Evolutionary conservation across 2,888 invertebrate genomes (phyloP), one percentile per base, ranked within the genome.

Genomic region (Pyralis farinalis): DNA sequence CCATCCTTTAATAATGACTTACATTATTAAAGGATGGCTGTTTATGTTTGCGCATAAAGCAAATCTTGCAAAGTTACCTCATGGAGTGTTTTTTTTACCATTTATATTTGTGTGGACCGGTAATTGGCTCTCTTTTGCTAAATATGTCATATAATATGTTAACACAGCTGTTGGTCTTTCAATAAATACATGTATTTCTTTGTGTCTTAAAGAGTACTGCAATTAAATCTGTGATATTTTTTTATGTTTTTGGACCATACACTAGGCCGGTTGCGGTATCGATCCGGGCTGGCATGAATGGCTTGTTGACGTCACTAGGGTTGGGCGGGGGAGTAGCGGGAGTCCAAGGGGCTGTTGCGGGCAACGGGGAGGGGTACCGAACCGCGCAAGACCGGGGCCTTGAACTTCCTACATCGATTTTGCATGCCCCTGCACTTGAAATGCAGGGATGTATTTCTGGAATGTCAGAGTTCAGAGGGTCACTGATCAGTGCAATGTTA

Each of bases 281-380:
- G 69, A 73, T 40, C 70, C 47, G 43, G 48, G 57, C 53, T 52
- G 55, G 60, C 66, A 74, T 75, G 73, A 74, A 73, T 72, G 74
- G 71, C 49, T 42, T 36, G 36, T 56, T 73, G 70, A 75, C 74
- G 74, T 75, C 74, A 75, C 58, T 43, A 42, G 46, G 45, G 42
- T 34, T 34, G 40, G 37, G 21, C 37, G 34, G 38, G 37, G 22
- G 33, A 20, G 30, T 37, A 34, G 44, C 12, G 12, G 35, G 31
- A 32, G 22, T 34, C 43, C 12, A 10, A 40, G 21, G 36, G 36
- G 43, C 45, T 35, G 41, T 11, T 5, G 34, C 42, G 16, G 12
- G 36, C 9, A 30, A 12, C 38, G 35, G 30, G 38, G 22, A 29
- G 36, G 39, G 29, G 31, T 32, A 34, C 40, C 27, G 33, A 35